These are phyloP conservation scores for Stenodera caucasica DNA, from an alignment of 2,888 invertebrate species.

Conservation along the genomic window DNA sequence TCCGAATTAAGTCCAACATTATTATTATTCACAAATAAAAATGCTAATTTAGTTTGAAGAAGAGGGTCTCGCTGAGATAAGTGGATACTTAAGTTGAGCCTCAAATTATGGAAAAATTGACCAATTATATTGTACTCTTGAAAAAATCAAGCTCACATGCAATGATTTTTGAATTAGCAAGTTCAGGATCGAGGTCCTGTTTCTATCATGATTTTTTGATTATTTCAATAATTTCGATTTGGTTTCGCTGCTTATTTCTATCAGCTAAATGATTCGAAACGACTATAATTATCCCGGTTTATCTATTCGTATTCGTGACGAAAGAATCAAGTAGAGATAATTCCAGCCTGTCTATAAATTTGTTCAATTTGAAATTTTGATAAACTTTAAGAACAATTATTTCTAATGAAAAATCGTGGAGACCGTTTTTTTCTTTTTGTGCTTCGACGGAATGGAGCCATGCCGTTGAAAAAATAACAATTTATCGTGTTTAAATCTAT, in stretches of 20 bases:
- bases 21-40: not conserved
- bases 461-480: not conserved
- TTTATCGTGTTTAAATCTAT: not conserved
- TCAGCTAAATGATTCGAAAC: constrained; percentile 18
- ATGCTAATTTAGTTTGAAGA: too few species aligned
- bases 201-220: not conserved
- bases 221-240: constrained; percentile 6
- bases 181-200: too few species aligned
- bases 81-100: too few species aligned
- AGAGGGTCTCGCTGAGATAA: too few species aligned
- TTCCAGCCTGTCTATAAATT: constrained; percentile 24
- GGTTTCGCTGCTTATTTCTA: constrained; percentile 8
- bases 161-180: too few species aligned
- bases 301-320: constrained; percentile 23
- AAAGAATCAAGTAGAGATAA: constrained; percentile 26
- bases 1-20: not conserved
- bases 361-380: constrained; percentile 21
- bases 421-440: constrained; percentile 12
- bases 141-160: too few species aligned
- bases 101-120: too few species aligned
- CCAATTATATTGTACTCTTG: too few species aligned
- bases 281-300: constrained; percentile 17
- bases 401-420: too few species aligned
- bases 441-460: not conserved
- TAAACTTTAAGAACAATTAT: too few species aligned